Base-by-base conservation (phyloP, 2,888 invertebrate species). In the Volucella bombylans region DNA sequence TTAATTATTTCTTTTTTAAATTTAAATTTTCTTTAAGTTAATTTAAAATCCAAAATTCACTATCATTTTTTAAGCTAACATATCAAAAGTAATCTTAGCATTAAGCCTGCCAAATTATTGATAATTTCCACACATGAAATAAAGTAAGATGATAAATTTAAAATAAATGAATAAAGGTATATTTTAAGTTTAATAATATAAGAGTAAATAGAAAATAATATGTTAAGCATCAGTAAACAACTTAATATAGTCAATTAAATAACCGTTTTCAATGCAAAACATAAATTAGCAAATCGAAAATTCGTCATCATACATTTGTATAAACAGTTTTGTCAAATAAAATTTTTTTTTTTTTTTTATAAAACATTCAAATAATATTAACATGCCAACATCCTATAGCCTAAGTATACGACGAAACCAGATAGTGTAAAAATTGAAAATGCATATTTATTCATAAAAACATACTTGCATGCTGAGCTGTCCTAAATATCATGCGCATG, bases 31-130 rank as follows among this genome's bases (percentile, higher is more conserved):
- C 6, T 31, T 31, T 31, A 6, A 31, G 0, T 31, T 31, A 4
- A 31, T 31, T 31, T 31, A 31, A 31, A 18, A 18, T 55, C n/a
- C 38, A 31, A 31, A 11, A 41, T 39, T 31, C n/a, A 18, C 38
- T 38, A 2, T 59, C 50, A 52, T 49, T 55, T 15, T n/a, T 10
- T 11, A 15, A 55, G 45, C 50, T 55, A 73, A 62, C 62, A 83
- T 80, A 85, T 76, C 71, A 68, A 74, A 50, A 45, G 59, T 39
- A 47, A 65, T 67, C 43, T 65, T 67, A 85, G 67, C 61, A 43
- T 61, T 80, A 80, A 85, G 71, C 83, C 83, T 80, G 83, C 83
- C 83, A 85, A 85, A 85, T 67, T 71, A 76, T 49, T 10, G 18
- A 65, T 78, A 79, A 61, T 49, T 54, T 69, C 41, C 55, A 71